phyloP scores from a whole-genome alignment of 1,140 invertebrate genomes.

The Drosophila yakuba region DNA sequence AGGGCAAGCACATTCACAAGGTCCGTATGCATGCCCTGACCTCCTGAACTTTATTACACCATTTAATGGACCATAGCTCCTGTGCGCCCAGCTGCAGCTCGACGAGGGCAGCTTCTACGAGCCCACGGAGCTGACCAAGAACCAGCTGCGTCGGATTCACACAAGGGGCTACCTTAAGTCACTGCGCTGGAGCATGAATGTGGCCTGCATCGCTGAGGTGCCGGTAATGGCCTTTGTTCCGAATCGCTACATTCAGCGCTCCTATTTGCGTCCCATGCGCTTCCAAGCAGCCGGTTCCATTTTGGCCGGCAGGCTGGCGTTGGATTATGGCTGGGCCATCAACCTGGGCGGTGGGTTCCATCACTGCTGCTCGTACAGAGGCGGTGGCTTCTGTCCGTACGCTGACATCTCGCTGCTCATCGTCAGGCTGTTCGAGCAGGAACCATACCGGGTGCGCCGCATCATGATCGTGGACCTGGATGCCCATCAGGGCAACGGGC shows the following conservation, averaged over 20 bases:
- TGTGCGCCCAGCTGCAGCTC: conserved; percentile 86
- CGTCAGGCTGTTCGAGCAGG: conserved; percentile 88
- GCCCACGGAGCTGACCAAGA: conserved; percentile 89
- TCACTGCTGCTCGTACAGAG: conserved; percentile 90
- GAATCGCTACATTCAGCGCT: conserved; percentile 90
- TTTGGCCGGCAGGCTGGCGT: conserved; percentile 91
- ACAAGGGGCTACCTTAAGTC: conserved; percentile 90
- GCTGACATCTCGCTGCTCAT: conserved; percentile 94
- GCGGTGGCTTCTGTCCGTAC: conserved; percentile 95
- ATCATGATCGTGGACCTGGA: conserved; percentile 95
- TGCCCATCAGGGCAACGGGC: conserved; percentile 96
- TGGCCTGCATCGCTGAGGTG: conserved; percentile 92
- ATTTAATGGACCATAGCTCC: conserved; percentile 83
- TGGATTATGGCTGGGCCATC: conserved; percentile 93
- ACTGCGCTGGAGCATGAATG: conserved; percentile 90
- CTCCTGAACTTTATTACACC: neutral
- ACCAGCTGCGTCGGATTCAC: conserved; percentile 90
- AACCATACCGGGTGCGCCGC: conserved; percentile 86
- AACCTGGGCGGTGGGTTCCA: conserved; percentile 96
- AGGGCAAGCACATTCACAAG: conserved; percentile 92
- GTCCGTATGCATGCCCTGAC: conserved; percentile 81
- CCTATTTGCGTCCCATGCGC: conserved; percentile 91
- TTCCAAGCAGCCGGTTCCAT: conserved; percentile 94
- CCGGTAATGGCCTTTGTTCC: conserved; percentile 90
- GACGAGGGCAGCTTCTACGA: conserved; percentile 85